phyloP scores from a whole-genome alignment of 2,888 invertebrate species.

The Drosophila colorata region DNA sequence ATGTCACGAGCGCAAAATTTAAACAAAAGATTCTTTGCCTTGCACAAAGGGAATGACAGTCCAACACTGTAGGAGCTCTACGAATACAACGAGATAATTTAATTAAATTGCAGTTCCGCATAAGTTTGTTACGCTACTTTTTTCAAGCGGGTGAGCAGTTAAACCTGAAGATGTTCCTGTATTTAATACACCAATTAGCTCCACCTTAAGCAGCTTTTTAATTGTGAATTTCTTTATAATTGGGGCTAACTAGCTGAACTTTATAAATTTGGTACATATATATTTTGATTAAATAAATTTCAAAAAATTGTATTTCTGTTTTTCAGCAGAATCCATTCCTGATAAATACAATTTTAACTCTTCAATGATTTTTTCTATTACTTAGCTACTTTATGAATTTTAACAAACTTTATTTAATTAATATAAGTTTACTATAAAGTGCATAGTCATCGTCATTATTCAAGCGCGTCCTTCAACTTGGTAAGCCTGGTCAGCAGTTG shows the following conservation, averaged over 20 bases:
- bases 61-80: conserved; percentile 23
- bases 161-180: neutral
- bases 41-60: conserved; percentile 5
- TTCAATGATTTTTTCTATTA: neutral
- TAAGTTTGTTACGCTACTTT: conserved; percentile 13
- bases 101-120: conserved; percentile 64
- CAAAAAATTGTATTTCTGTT: no score
- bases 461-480: conserved; percentile 21
- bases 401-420: conserved; percentile 31
- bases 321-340: no score
- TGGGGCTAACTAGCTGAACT: neutral
- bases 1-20: conserved; percentile 68
- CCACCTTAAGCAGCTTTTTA: conserved; percentile 43
- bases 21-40: conserved; percentile 64
- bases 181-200: conserved; percentile 68
- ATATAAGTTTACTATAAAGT: conserved; percentile 26
- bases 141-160: neutral
- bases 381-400: conserved; percentile 5
- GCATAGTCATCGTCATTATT: conserved; percentile 46
- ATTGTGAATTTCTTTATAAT: conserved; percentile 50
- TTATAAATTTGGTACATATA: no score
- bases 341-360: no score
- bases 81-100: conserved; percentile 71
- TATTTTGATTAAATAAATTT: no score
- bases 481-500: conserved; percentile 47